Evolutionary conservation across 2,888 invertebrate genomes (phyloP), one percentile per base, ranked within the genome.

Genomic region (Colletes collaris): DNA sequence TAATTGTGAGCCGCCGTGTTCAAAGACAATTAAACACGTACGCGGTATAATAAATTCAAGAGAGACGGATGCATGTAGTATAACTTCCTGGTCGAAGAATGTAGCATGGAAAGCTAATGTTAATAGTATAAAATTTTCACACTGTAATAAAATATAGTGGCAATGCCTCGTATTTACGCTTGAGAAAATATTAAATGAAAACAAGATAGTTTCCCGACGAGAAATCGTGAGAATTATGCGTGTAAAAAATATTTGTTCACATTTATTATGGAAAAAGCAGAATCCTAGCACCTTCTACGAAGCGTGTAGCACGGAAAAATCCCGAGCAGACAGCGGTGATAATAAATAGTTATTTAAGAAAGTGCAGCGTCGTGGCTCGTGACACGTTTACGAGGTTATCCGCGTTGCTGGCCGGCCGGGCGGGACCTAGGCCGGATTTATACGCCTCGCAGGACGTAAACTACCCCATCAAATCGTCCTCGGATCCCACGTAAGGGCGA

Each of bases 361-460:
- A 59, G 59, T 40, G 59, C 52, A 50, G 44, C 55, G 60, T 44
- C n/a, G 60, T 56, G 52, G 27, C 46, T 67, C 52, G 16, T 77
- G 77, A 67, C 71, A 79, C 79, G 66, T 71, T 71, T 66, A 71
- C 65, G 66, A 79, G 40, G 66, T 70, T 76, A 76, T 67, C 71
- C 56, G 49, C 66, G 19, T 64, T 52, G 55, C 71, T 52, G 55
- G 62, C 50, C 60, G 68, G 35, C 52, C 52, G 49, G 69, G 64
- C 60, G 62, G 49, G 44, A 68, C 55, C 69, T 10, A 13, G 49
- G 19, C 59, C n/a, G 69, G 69, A 83, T 83, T 84, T 84, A 84
- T 81, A 71, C 71, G 65, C n/a, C 19, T 68, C 68, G 50, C 59
- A 44, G 76, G 63, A 78, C 69, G 81, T 81, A 76, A 82, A 72